Base-by-base conservation (phyloP, 2,888 invertebrate genomes). In the Drosophila peninsularis region DNA sequence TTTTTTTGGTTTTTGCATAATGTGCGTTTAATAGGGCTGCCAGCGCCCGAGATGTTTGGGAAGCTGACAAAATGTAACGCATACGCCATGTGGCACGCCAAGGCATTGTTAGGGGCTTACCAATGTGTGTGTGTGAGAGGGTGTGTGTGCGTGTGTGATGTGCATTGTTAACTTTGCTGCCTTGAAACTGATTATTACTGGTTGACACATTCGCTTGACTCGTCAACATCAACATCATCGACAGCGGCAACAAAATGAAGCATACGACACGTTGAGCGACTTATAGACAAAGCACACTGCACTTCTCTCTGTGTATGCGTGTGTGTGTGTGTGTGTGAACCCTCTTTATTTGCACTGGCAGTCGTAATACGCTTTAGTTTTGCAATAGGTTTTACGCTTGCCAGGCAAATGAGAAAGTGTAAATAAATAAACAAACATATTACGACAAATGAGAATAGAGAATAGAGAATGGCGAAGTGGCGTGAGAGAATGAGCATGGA, bases 111-210 rank as follows among this genome's bases (percentile, higher is more conserved):
- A 73, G 52, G 61, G 52, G 61, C 34, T 74, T 60, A 62, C 42
- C 24, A 56, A 10, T 34, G 42, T 44, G 57, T 27, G 49, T 30
- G 24, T 34, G 50, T 42, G 34, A 19, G 45, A 27, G 34, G 41
- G 32, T 39, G 56, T 24, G 47, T 39, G 36, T 42, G 50, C 3
- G 53, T 39, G 49, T 37, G 41, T 30, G 83, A 21, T 50, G 36
- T 71, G 70, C 71, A 65, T 73, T 87, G 82, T 85, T 67, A 79
- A 73, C 68, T 64, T 66, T 53, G 63, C 61, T 71, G 89, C 81
- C 83, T 82, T 76, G 80, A 57, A 71, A 79, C 82, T 80, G 89
- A 83, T 89, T 88, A 89, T 88, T 89, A 83, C 84, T 72, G 78
- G 75, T 83, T 82, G 88, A 74, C 88, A 82, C 88, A 82, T 76